phyloP scores from a whole-genome alignment of 2,888 invertebrate species.

The Chloromyia formosa region DNA sequence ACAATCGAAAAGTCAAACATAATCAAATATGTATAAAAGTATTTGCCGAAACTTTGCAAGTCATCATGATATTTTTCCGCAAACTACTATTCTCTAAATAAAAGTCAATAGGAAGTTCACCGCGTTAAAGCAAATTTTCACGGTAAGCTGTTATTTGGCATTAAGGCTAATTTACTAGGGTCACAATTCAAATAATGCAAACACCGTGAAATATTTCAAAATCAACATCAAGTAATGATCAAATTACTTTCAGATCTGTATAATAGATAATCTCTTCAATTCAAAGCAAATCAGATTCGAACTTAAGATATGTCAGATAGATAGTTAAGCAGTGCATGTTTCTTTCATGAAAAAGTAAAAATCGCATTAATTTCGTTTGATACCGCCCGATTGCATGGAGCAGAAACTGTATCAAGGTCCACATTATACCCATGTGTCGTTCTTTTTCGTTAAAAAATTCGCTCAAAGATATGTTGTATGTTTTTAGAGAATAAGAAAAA shows the following conservation, averaged over 20 bases:
- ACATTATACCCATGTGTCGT: conserved; percentile 10
- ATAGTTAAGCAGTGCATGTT: background rate
- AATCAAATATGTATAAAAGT: no score
- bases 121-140: background rate
- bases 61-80: no score
- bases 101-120: no score
- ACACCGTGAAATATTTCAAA: conserved; percentile 15
- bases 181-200: conserved; percentile 5
- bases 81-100: no score
- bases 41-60: no score
- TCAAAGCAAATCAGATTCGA: background rate
- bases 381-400: background rate
- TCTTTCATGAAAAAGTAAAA: background rate
- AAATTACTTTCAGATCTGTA: conserved; percentile 19
- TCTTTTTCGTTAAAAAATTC: background rate
- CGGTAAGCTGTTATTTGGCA: background rate
- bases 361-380: background rate
- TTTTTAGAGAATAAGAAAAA: no score
- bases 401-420: conserved; percentile 18
- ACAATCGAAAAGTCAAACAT: no score
- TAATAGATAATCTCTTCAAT: conserved; percentile 3
- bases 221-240: conserved; percentile 15
- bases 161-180: background rate
- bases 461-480: no score
- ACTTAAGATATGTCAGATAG: conserved; percentile 1